Evolutionary conservation across 2,797 vertebrate species (phyloP).

Genomic region (Argentina silus): DNA sequence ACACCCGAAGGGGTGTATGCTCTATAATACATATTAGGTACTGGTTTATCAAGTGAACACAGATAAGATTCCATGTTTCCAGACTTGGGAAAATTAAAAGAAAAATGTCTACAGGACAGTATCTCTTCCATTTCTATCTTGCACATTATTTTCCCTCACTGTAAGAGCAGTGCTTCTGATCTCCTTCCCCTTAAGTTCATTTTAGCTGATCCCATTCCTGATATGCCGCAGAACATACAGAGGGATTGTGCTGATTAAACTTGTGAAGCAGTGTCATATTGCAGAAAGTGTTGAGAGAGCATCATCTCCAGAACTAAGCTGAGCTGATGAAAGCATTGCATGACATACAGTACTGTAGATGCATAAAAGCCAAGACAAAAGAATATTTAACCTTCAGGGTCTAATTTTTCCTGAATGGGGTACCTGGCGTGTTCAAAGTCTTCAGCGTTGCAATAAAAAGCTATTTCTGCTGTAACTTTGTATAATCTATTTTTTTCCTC

Average conservation of each 20-base stretch:
- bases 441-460: background rate
- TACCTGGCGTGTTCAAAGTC: conserved; percentile 13
- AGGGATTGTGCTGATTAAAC: conserved; percentile 40
- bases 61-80: background rate
- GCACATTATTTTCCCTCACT: conserved; percentile 34
- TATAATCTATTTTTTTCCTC: background rate
- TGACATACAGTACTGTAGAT: conserved; percentile 4
- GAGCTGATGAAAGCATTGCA: conserved; percentile 13
- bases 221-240: conserved; percentile 32
- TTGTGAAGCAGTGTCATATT: conserved; percentile 33
- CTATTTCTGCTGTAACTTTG: background rate
- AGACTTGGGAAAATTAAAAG: background rate
- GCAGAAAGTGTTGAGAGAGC: conserved; percentile 23
- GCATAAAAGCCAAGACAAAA: background rate
- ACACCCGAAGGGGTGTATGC: too few relatives aligned
- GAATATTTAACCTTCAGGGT: conserved; percentile 11
- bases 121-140: background rate
- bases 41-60: too few relatives aligned
- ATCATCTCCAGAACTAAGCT: conserved; percentile 8
- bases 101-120: background rate
- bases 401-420: background rate
- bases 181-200: conserved; percentile 20
- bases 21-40: too few relatives aligned
- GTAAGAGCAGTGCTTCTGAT: conserved; percentile 47
- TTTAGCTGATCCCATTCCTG: conserved; percentile 42